Conservation (phyloP, 2,797 vertebrate species). For the Chromobotia macracanthus region DNA sequence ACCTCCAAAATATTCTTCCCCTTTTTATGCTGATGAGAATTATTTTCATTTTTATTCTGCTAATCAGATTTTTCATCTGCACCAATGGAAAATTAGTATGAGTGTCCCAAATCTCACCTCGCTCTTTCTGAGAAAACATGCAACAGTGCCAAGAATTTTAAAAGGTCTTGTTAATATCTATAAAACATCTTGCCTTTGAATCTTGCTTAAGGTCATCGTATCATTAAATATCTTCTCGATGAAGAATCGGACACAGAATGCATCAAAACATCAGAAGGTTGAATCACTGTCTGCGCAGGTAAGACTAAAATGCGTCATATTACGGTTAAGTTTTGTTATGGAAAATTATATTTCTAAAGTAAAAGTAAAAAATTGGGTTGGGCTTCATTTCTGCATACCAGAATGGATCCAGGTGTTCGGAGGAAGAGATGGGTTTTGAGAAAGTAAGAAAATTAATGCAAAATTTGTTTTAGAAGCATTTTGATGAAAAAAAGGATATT, state of each 20-base stretch:
- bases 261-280: neutral
- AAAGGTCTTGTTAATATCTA: conserved; percentile 41
- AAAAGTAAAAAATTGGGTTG: neutral
- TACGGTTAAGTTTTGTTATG: too few relatives aligned
- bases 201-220: conserved; percentile 10
- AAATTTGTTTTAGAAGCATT: neutral
- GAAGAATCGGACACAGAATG: conserved; percentile 11
- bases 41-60: conserved; percentile 53
- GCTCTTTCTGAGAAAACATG: conserved; percentile 17
- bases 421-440: neutral
- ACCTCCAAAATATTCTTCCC: conserved; percentile 61
- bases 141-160: conserved; percentile 44
- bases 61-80: conserved; percentile 58
- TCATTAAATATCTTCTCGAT: conserved; percentile 1
- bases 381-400: neutral
- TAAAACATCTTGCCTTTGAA: conserved; percentile 42
- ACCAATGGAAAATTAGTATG: conserved; percentile 53
- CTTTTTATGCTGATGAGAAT: conserved; percentile 62
- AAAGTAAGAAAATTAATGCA: neutral
- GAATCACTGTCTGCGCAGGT: neutral
- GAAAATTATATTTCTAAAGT: too few relatives aligned
- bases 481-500: neutral
- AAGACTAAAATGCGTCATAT: neutral
- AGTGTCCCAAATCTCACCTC: conserved; percentile 45
- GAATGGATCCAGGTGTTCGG: neutral